phyloP scores from a whole-genome alignment of 2,113 vertebrate species.

The Etia nguti region DNA sequence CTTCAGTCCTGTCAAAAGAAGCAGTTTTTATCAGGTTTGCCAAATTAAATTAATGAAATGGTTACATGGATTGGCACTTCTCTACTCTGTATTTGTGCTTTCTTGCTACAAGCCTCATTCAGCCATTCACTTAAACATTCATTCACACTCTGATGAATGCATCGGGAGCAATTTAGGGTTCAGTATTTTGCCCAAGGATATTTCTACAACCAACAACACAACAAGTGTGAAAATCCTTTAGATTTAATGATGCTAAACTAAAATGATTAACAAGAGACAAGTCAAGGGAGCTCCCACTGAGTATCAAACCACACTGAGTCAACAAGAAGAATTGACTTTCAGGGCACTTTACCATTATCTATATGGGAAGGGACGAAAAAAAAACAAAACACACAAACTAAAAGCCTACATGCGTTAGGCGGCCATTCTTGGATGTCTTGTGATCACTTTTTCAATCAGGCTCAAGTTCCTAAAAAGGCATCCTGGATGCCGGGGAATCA shows the following conservation, averaged over 20 bases:
- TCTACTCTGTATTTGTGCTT: neutral
- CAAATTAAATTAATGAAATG: neutral
- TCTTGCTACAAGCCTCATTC: neutral
- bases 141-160: neutral
- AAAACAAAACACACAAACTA: neutral
- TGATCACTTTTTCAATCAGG: neutral
- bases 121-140: neutral
- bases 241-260: neutral
- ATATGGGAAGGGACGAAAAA: rapidly evolving
- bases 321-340: neutral
- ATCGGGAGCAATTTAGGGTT: neutral
- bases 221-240: neutral
- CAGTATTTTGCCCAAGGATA: neutral
- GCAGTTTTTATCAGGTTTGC: neutral
- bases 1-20: neutral
- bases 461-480: neutral
- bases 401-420: neutral
- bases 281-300: neutral
- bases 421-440: neutral
- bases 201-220: neutral
- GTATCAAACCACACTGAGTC: neutral
- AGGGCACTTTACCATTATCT: neutral
- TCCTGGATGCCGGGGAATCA: neutral
- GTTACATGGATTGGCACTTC: neutral
- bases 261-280: neutral